Conservation (phyloP, 2,113 vertebrate species). For the Brevimyrus niger region DNA sequence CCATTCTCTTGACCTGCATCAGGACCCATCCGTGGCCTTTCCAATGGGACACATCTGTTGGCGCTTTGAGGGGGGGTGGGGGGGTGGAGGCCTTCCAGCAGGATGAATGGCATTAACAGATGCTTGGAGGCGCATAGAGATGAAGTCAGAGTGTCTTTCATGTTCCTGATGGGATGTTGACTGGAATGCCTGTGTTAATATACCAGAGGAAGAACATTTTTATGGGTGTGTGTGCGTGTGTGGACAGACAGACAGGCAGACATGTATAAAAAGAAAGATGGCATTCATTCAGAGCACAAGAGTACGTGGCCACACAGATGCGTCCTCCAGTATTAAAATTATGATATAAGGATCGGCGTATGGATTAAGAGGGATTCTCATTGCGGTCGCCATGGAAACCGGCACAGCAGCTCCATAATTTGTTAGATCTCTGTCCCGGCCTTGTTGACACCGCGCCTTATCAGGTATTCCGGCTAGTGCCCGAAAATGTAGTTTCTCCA, state of each 20-base stretch:
- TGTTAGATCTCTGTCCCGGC: constrained; percentile 71
- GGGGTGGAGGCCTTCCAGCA: neutral
- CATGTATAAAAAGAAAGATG: neutral
- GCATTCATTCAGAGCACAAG: neutral
- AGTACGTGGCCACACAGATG: neutral
- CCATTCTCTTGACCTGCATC: neutral
- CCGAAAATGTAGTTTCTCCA: constrained; percentile 68
- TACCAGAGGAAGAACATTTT: neutral
- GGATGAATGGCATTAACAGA: neutral
- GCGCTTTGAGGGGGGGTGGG: neutral
- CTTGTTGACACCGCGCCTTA: constrained; percentile 75
- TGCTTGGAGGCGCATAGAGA: neutral
- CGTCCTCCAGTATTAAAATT: constrained; percentile 66
- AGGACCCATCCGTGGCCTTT: neutral
- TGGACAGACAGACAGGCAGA: neutral
- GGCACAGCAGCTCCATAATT: constrained; percentile 69
- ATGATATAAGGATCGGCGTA: constrained; percentile 55
- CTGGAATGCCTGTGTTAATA: neutral
- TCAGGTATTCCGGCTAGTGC: constrained; percentile 79
- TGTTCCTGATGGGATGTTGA: neutral
- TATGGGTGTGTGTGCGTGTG: neutral
- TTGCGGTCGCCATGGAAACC: constrained; percentile 77
- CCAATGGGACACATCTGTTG: neutral
- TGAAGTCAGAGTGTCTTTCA: neutral
- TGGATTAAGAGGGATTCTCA: constrained; percentile 63